A percentile compares a stretch with the other conserved stretches of the same genome.
Conservation (phyloP, 2,888 invertebrate species). For the Brenthis daphne region DNA sequence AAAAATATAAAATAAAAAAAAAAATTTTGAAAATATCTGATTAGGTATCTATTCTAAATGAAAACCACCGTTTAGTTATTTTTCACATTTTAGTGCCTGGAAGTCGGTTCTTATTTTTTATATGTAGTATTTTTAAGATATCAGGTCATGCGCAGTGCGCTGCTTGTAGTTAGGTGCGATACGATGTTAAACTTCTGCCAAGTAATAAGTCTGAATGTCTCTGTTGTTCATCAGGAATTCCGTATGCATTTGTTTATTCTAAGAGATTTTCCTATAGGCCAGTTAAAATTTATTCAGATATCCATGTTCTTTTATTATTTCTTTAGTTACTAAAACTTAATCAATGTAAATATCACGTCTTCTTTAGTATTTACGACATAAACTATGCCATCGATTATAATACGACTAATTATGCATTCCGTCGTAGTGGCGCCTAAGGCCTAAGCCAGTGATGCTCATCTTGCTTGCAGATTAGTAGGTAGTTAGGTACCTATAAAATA, state of each 20-base stretch:
- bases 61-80: too few relatives aligned
- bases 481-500: not conserved
- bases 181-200: conserved; percentile 24
- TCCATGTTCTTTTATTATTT: not conserved
- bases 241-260: conserved; percentile 23
- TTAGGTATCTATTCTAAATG: too few relatives aligned
- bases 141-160: not conserved
- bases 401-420: not conserved
- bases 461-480: not conserved
- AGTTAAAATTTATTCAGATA: conserved; percentile 8
- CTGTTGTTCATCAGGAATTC: conserved; percentile 27
- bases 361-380: not conserved
- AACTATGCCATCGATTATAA: not conserved
- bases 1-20: too few relatives aligned
- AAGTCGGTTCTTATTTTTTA: not conserved
- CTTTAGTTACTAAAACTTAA: not conserved
- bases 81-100: too few relatives aligned
- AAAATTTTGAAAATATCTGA: too few relatives aligned
- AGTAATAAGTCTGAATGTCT: conserved; percentile 25
- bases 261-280: conserved; percentile 17
- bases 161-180: conserved; percentile 21
- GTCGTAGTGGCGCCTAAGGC: conserved; percentile 12
- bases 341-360: not conserved
- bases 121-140: conserved; percentile 8
- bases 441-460: not conserved